These are phyloP conservation scores for Nomada fucata DNA, from an alignment of 2,888 invertebrate genomes.

Conservation along the genomic window DNA sequence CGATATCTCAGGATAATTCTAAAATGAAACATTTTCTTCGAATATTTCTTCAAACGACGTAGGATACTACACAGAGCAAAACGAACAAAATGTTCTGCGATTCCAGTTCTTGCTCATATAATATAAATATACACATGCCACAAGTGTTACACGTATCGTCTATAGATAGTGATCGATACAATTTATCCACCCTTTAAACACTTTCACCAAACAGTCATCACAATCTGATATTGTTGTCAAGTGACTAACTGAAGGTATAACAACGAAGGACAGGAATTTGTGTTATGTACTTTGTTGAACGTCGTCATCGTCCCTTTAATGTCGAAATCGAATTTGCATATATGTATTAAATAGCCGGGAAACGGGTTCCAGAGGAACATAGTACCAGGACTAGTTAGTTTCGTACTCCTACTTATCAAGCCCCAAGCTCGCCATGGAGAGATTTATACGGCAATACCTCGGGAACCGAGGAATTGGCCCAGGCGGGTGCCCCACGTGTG, in stretches of 20 bases:
- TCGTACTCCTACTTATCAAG: constrained; percentile 19
- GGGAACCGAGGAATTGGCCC: constrained; percentile 46
- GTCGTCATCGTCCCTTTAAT: background rate
- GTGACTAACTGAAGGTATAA: constrained; percentile 28
- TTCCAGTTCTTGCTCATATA: background rate
- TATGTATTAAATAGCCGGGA: background rate
- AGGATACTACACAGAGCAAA: too few relatives aligned
- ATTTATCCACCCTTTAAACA: background rate
- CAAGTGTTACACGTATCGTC: background rate
- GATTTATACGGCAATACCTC: constrained; percentile 32
- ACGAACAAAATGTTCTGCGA: background rate
- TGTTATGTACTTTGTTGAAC: constrained; percentile 10
- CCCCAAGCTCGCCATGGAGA: constrained; percentile 34
- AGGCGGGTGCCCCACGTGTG: constrained; percentile 69
- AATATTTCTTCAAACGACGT: background rate
- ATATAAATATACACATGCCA: too few relatives aligned
- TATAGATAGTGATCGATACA: background rate
- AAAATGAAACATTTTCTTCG: background rate
- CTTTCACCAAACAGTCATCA: background rate
- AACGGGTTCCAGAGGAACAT: constrained; percentile 5
- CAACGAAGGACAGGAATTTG: constrained; percentile 1
- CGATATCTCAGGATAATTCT: too few relatives aligned
- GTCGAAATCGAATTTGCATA: background rate
- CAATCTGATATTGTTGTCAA: constrained; percentile 10
- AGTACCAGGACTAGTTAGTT: constrained; percentile 9